Base-by-base conservation (phyloP, 2,888 invertebrate species). In the Lasioglossum figueresi region DNA sequence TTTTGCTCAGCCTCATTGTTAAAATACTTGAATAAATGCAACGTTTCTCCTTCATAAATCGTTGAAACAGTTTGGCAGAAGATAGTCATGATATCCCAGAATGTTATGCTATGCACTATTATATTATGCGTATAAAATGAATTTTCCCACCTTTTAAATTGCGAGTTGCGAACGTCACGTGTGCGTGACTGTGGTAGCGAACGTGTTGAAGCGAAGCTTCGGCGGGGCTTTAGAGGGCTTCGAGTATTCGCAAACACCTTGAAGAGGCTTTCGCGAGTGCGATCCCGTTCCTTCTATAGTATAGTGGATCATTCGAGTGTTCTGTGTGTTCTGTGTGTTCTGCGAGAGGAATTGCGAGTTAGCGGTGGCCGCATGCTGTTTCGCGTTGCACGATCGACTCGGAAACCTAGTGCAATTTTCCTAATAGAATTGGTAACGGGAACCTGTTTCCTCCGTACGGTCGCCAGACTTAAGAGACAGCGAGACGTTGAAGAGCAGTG, bases 331-430 rank as follows among this genome's bases (percentile, higher is more conserved):
- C 43, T 52, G 40, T 52, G 48, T n/a, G 34, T 73, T 68, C 63
- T 40, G 59, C 80, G n/a, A 70, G 16, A 76, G 80, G 75, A 84
- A 80, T 80, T 79, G 84, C 66, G 34, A 72, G 56, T 56, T 71
- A 59, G 40, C 34, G 66, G 23, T 68, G 37, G 23, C 37, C 37
- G 68, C 23, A 12, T 23, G 37, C 68, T 68, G 34, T 68, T 16
- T 68, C 68, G 19, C 34, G 37, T 68, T n/a, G 37, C 37, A 68
- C 68, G 68, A 12, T 68, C 68, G 23, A 68, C 31, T 31, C 31
- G 31, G 19, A 0, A 16, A 63, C n/a, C 63, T 2, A 31, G 16
- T 8, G 6, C 12, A 8, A 19, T 31, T 31, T 31, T 34, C 19
- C 19, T 8, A 5, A 34, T 16, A 63, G 16, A 34, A 63, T 63